A percentile compares a stretch with the other conserved stretches of the same genome.
Conservation (phyloP, 30 jellyfish, hydroid and myxozoan species). For the Hydra vulgaris region DNA sequence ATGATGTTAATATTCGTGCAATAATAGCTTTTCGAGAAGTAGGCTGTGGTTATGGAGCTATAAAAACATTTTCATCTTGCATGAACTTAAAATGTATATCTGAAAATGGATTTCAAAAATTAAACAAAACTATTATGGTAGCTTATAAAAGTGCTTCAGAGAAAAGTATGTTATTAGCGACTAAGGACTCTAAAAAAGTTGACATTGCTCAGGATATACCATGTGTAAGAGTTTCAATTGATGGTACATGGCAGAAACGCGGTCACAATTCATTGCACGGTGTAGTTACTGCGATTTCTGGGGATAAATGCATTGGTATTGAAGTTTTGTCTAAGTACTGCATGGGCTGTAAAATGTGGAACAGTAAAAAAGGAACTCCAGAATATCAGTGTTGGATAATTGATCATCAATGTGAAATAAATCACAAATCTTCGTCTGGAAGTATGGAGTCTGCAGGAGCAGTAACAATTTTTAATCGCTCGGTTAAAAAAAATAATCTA, state of each 20-base stretch:
- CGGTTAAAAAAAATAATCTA: conserved; percentile 14
- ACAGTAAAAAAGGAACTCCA: conserved; percentile 22
- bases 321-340: conserved; percentile 15
- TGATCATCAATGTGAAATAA: conserved; percentile 23
- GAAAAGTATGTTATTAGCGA: not conserved
- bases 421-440: conserved; percentile 29
- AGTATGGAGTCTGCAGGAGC: conserved; percentile 46
- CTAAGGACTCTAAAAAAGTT: not conserved
- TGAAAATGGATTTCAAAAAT: not conserved
- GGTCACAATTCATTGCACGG: not conserved
- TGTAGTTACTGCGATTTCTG: not conserved
- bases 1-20: not conserved
- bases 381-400: conserved; percentile 27
- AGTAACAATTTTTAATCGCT: conserved; percentile 16
- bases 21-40: conserved; percentile 8
- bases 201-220: not conserved
- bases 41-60: conserved; percentile 8
- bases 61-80: conserved; percentile 3
- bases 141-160: conserved; percentile 10
- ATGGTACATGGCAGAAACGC: not conserved
- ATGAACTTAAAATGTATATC: conserved; percentile 10
- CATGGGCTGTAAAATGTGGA: conserved; percentile 13
- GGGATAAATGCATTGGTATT: conserved; percentile 7
- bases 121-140: conserved; percentile 8
- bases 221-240: not conserved